These are phyloP conservation scores for Lucifuga dentata DNA, from an alignment of 2,113 vertebrate species.

Conservation along the genomic window DNA sequence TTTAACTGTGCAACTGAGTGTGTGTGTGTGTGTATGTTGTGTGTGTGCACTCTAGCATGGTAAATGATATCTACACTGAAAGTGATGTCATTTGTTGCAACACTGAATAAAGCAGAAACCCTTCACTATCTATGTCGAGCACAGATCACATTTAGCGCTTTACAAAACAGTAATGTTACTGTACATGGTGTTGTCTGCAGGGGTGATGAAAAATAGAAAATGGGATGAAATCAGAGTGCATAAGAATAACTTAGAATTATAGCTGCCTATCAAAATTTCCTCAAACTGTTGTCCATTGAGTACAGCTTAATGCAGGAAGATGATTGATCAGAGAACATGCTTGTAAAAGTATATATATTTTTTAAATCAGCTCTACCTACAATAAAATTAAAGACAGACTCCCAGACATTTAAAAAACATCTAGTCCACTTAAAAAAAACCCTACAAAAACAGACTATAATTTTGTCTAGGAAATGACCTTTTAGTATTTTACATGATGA, in stretches of 20 bases:
- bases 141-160: too few relatives aligned
- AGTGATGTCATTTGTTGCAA: slow-evolving; percentile 65
- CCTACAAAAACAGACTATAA: too few relatives aligned
- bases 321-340: slow-evolving; percentile 5
- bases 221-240: neutral
- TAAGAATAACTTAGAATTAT: neutral
- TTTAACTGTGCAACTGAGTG: slow-evolving; percentile 75
- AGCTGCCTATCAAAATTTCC: neutral
- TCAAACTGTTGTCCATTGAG: slow-evolving; percentile 5
- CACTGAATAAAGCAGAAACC: slow-evolving; percentile 55
- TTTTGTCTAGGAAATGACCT: too few relatives aligned
- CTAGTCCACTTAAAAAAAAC: too few relatives aligned
- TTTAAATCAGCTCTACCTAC: neutral
- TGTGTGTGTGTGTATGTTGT: slow-evolving; percentile 56
- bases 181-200: neutral
- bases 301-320: neutral
- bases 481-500: too few relatives aligned
- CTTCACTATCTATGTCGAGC: slow-evolving; percentile 18
- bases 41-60: slow-evolving; percentile 55
- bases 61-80: slow-evolving; percentile 58
- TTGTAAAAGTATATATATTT: slow-evolving; percentile 6
- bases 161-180: neutral
- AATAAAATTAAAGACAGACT: neutral
- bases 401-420: too few relatives aligned
- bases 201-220: neutral